Evolutionary conservation across 1,140 invertebrate genomes (phyloP).

Genomic region (Orussus abietinus): DNA sequence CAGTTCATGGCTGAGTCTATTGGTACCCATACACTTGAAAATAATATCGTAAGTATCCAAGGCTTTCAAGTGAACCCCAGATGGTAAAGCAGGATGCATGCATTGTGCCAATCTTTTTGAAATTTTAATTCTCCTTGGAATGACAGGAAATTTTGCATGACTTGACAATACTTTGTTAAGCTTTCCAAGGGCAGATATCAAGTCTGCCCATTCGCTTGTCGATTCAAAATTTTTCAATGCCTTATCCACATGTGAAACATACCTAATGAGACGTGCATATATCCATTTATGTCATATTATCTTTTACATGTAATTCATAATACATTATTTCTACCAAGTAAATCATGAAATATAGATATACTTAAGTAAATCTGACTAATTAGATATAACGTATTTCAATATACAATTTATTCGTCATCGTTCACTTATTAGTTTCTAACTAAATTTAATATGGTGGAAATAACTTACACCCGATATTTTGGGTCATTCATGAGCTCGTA

Average conservation of each 20-base stretch:
- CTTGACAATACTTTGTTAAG: slow-evolving; percentile 80
- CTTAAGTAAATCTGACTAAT: slow-evolving; percentile 4
- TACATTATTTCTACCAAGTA: too few species aligned
- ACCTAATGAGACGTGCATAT: slow-evolving; percentile 42
- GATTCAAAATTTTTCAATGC: slow-evolving; percentile 90
- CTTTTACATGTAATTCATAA: neutral
- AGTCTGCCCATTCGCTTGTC: slow-evolving; percentile 93
- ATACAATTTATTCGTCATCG: slow-evolving; percentile 1
- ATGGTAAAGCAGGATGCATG: slow-evolving; percentile 88
- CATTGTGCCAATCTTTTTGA: slow-evolving; percentile 92
- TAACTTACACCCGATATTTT: slow-evolving; percentile 70
- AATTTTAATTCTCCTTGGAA: slow-evolving; percentile 86
- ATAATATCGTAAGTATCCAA: slow-evolving; percentile 92
- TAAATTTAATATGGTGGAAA: slow-evolving; percentile 4
- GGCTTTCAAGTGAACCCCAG: slow-evolving; percentile 90
- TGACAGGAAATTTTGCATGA: slow-evolving; percentile 83
- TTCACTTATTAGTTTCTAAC: slow-evolving; percentile 2
- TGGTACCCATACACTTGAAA: slow-evolving; percentile 86
- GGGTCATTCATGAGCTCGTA: slow-evolving; percentile 71
- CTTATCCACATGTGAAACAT: slow-evolving; percentile 81
- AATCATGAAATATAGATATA: too few species aligned
- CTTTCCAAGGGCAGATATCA: slow-evolving; percentile 89
- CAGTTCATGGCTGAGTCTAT: slow-evolving; percentile 76
- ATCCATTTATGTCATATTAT: slow-evolving; percentile 2
- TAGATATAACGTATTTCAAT: neutral